phyloP scores from a whole-genome alignment of 2,888 invertebrate species.

The Polydrusus tereticollis region DNA sequence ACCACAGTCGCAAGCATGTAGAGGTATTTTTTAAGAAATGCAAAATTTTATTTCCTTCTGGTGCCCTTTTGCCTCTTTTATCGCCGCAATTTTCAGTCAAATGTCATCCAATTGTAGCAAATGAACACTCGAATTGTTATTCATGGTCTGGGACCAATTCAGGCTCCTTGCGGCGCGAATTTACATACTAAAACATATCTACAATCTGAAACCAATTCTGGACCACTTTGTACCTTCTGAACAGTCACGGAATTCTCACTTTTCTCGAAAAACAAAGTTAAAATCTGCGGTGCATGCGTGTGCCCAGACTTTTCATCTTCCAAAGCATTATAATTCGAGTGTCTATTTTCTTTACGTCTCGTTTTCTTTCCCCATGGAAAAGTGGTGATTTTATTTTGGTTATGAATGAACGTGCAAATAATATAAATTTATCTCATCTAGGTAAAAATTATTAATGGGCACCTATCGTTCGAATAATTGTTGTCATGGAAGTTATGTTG shows the following conservation, averaged over 20 bases:
- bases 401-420: conserved; percentile 28
- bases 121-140: conserved; percentile 65
- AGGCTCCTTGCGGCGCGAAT: conserved; percentile 65
- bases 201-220: conserved; percentile 62
- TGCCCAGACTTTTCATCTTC: conserved; percentile 41
- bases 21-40: too few species aligned
- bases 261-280: conserved; percentile 42
- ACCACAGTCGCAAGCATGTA: too few species aligned
- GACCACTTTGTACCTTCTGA: conserved; percentile 53
- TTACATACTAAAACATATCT: conserved; percentile 67
- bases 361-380: conserved; percentile 32
- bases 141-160: conserved; percentile 67
- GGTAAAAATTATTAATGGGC: neutral
- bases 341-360: conserved; percentile 16
- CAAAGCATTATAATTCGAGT: conserved; percentile 27
- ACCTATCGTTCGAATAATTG: too few species aligned
- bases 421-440: neutral
- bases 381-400: conserved; percentile 24
- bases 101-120: conserved; percentile 54
- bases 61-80: conserved; percentile 32
- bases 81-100: conserved; percentile 51
- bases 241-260: conserved; percentile 39
- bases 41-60: conserved; percentile 5
- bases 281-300: conserved; percentile 38
- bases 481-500: too few species aligned